Evolutionary conservation across 2,797 vertebrate genomes (phyloP).

Genomic region (Falco novaeseelandiae): DNA sequence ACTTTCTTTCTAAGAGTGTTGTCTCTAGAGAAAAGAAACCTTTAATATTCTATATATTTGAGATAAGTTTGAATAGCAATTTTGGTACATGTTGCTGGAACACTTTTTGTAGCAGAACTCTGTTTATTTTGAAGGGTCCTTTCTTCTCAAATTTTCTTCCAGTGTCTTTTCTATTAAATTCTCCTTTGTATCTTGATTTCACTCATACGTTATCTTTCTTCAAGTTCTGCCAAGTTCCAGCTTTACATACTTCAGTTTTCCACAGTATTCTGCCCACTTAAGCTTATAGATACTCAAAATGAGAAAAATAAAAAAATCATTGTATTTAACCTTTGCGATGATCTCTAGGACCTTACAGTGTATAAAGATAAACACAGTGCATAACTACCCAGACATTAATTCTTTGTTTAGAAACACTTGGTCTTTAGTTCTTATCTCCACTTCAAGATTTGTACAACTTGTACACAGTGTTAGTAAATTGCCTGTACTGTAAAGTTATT

Average conservation of each 20-base stretch:
- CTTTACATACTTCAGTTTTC: not conserved
- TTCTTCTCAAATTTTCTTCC: not conserved
- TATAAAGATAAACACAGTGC: not conserved
- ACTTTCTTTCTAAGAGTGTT: not conserved
- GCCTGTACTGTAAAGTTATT: not conserved
- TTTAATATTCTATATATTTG: not conserved
- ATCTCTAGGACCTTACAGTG: not conserved
- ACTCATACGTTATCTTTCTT: not conserved
- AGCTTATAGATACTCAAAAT: not conserved
- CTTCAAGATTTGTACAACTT: not conserved
- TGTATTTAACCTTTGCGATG: not conserved
- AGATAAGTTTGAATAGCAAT: not conserved
- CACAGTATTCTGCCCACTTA: not conserved
- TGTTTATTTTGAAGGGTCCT: not conserved
- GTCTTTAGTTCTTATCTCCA: not conserved
- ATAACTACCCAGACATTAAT: not conserved
- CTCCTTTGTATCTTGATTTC: not conserved
- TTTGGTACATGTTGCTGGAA: not conserved
- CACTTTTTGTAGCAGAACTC: not conserved
- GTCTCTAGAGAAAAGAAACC: not conserved
- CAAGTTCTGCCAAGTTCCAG: not conserved
- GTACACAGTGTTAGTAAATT: not conserved
- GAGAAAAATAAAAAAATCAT: not conserved
- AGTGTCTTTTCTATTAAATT: not conserved
- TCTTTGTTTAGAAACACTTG: not conserved